Evolutionary conservation across 2,797 vertebrate genomes (phyloP).

Genomic region (Selene dorsalis): DNA sequence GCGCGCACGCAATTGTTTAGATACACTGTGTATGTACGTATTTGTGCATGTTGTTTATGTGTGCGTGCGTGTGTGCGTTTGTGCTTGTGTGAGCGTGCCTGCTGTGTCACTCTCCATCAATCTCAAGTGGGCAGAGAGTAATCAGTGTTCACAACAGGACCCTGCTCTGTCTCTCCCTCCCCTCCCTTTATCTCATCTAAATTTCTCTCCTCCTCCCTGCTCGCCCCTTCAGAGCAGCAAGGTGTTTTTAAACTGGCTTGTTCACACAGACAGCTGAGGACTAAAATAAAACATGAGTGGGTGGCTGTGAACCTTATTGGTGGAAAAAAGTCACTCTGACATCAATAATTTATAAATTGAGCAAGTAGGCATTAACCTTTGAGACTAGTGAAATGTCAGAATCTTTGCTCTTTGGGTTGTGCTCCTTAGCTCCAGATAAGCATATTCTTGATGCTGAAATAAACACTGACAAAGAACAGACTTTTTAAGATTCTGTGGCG

Average conservation of each 20-base stretch:
- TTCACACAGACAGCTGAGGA: conserved; percentile 31
- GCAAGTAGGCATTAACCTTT: conserved; percentile 23
- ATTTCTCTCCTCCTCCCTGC: conserved; percentile 60
- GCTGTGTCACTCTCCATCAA: conserved; percentile 79
- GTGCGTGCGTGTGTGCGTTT: conserved; percentile 14
- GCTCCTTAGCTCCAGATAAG: not conserved
- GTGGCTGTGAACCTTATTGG: conserved; percentile 25
- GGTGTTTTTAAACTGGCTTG: conserved; percentile 42
- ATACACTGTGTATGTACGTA: conserved; percentile 33
- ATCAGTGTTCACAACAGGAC: conserved; percentile 83
- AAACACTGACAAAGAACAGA: not conserved
- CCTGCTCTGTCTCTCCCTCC: conserved; percentile 59
- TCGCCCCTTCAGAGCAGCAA: conserved; percentile 33
- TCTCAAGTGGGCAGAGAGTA: conserved; percentile 80
- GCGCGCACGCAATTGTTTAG: not conserved
- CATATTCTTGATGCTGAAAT: not conserved
- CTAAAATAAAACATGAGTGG: conserved; percentile 23
- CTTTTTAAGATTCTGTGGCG: not conserved
- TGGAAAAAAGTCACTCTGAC: conserved; percentile 4
- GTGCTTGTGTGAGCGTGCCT: conserved; percentile 44
- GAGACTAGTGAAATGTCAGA: conserved; percentile 26
- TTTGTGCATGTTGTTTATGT: conserved; percentile 17
- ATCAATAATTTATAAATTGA: conserved; percentile 41
- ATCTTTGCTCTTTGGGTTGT: conserved; percentile 10
- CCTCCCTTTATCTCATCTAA: conserved; percentile 68